A percentile compares a stretch with the other conserved stretches of the same genome.
Conservation (phyloP, 2,888 invertebrate genomes). For the Mellilla xanthometata region DNA sequence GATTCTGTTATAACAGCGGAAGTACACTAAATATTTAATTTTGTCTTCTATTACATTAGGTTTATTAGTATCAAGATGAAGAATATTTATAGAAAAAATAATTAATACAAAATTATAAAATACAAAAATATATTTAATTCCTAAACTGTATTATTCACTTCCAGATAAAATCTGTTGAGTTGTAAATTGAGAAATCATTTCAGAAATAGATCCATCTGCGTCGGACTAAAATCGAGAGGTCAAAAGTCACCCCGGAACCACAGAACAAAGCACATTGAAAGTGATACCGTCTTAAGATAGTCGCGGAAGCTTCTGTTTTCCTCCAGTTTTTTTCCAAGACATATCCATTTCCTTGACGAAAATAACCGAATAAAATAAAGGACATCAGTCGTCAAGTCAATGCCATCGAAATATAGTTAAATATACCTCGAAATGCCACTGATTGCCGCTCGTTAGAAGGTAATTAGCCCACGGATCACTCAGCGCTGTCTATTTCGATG, state of each 20-base stretch:
- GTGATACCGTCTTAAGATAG: slow-evolving; percentile 59
- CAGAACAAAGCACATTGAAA: slow-evolving; percentile 45
- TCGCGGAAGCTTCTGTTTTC: slow-evolving; percentile 68
- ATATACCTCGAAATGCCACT: slow-evolving; percentile 67
- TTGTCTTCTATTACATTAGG: too few relatives aligned
- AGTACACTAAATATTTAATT: too few relatives aligned
- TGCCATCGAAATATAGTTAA: slow-evolving; percentile 54
- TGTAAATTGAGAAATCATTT: slow-evolving; percentile 4
- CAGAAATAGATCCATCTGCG: slow-evolving; percentile 1
- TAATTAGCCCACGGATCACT: slow-evolving; percentile 79
- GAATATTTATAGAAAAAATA: too few relatives aligned
- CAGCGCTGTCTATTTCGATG: slow-evolving; percentile 68
- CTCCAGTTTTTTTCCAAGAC: slow-evolving; percentile 64
- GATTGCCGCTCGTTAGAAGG: slow-evolving; percentile 77
- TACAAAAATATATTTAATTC: too few relatives aligned
- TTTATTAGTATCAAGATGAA: too few relatives aligned
- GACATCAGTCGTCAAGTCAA: slow-evolving; percentile 66
- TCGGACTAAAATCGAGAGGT: slow-evolving; percentile 24
- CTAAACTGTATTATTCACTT: too few relatives aligned
- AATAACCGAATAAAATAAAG: slow-evolving; percentile 78
- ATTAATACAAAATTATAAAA: too few relatives aligned
- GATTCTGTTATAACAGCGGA: too few relatives aligned
- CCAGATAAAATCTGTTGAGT: too few relatives aligned
- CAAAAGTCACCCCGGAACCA: slow-evolving; percentile 29
- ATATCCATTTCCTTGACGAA: slow-evolving; percentile 76